phyloP scores from a whole-genome alignment of 92 coral and sea anemone species.

The Actinostola sp. region DNA sequence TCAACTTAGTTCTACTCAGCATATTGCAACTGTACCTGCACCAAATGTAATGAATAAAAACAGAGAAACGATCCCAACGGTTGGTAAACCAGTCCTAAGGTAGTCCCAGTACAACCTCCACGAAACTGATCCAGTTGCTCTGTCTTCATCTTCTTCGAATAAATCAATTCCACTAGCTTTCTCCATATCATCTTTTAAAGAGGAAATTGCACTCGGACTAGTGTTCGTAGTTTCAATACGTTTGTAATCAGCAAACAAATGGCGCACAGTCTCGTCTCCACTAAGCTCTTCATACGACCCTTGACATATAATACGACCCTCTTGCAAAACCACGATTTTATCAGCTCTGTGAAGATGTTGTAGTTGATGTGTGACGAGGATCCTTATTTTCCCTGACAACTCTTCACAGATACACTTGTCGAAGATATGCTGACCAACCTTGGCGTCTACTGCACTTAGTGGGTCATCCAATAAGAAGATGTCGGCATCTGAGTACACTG shows the following conservation, averaged over 20 bases:
- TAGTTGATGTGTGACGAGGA: too few relatives aligned
- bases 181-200: neutral
- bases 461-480: too few relatives aligned
- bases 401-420: too few relatives aligned
- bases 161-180: constrained; percentile 2
- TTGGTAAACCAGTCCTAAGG: neutral
- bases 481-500: too few relatives aligned
- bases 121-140: neutral
- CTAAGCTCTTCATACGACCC: neutral
- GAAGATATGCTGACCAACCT: too few relatives aligned
- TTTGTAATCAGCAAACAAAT: too few relatives aligned
- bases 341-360: too few relatives aligned
- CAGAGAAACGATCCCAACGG: neutral
- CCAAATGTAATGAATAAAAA: neutral
- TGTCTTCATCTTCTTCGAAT: too few relatives aligned
- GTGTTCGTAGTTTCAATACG: neutral
- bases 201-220: neutral
- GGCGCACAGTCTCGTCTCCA: too few relatives aligned
- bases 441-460: too few relatives aligned
- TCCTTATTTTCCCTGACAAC: too few relatives aligned
- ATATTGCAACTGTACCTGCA: neutral
- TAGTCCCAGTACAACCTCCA: neutral
- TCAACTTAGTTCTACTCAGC: neutral
- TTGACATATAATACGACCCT: neutral
- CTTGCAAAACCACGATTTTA: neutral